These are phyloP conservation scores for Caenorhabditis macrosperma DNA, from an alignment of 2,888 invertebrate species.

Conservation along the genomic window DNA sequence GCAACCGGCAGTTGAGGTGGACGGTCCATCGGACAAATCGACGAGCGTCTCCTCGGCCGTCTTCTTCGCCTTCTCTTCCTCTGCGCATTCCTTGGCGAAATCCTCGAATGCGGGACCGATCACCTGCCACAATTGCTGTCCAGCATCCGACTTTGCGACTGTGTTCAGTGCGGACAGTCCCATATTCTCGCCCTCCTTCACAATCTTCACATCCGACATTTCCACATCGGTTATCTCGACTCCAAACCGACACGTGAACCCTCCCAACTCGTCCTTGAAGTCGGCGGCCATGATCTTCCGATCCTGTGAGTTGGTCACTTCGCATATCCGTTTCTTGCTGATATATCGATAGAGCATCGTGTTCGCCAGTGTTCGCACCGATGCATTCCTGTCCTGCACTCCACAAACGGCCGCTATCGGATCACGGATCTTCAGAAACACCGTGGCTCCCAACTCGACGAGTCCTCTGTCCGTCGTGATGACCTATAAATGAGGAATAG, in stretches of 20 bases:
- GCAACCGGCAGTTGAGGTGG: conserved; percentile 9
- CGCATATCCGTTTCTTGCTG: conserved; percentile 78
- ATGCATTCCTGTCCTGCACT: conserved; percentile 81
- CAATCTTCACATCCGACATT: conserved; percentile 79
- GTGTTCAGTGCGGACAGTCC: conserved; percentile 67
- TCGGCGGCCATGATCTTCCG: conserved; percentile 63
- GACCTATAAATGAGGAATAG: conserved; percentile 62
- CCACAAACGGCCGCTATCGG: conserved; percentile 81
- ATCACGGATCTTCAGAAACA: conserved; percentile 81
- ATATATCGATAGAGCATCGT: conserved; percentile 81
- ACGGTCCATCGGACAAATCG: conserved; percentile 38
- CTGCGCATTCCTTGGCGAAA: conserved; percentile 54
- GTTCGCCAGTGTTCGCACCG: conserved; percentile 81
- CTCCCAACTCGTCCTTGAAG: conserved; percentile 80
- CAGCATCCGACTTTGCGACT: conserved; percentile 70
- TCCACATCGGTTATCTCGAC: conserved; percentile 80
- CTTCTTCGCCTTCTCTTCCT: conserved; percentile 35
- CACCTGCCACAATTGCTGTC: conserved; percentile 68
- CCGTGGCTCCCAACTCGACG: conserved; percentile 82
- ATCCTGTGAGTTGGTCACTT: conserved; percentile 71
- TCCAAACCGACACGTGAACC: conserved; percentile 80
- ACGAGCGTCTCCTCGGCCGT: conserved; percentile 35
- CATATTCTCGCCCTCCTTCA: conserved; percentile 77
- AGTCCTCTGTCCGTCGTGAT: conserved; percentile 81
- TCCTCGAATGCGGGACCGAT: conserved; percentile 66